Conservation (phyloP, 1,140 invertebrate genomes). For the Meteorus sp. region DNA sequence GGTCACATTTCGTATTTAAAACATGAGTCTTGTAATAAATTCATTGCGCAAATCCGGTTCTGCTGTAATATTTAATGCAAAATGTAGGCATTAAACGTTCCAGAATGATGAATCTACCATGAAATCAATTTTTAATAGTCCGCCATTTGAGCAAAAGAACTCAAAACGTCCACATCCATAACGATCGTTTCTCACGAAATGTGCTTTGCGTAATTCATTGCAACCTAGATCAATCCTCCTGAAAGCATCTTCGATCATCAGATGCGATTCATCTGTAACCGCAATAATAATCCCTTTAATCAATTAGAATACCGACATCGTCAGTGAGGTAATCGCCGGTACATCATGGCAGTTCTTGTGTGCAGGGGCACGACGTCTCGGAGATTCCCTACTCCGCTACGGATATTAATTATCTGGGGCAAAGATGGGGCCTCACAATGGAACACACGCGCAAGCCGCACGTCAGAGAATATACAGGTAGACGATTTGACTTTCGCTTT, state of each 20-base stretch:
- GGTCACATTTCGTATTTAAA: too few species aligned
- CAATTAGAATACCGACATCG: conserved; percentile 38
- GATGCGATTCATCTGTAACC: not conserved
- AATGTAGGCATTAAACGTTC: too few species aligned
- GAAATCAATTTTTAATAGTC: too few species aligned
- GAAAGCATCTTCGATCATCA: not conserved
- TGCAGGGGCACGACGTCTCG: conserved; percentile 18
- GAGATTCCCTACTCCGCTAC: conserved; percentile 31
- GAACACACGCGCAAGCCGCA: conserved; percentile 5
- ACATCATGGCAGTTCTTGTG: conserved; percentile 8
- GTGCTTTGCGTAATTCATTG: not conserved
- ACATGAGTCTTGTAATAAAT: too few species aligned
- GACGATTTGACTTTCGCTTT: conserved; percentile 42
- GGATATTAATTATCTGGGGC: conserved; percentile 51
- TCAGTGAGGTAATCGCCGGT: conserved; percentile 31
- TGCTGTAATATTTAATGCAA: too few species aligned
- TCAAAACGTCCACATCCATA: too few species aligned
- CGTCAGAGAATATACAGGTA: too few species aligned
- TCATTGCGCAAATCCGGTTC: too few species aligned
- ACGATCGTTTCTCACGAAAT: too few species aligned
- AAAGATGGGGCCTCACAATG: conserved; percentile 38
- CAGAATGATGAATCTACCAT: too few species aligned
- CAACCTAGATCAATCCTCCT: not conserved
- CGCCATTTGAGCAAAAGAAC: too few species aligned
- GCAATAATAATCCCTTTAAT: conserved; percentile 45